Percentiles rank a stretch among this genome's conserved stretches.
Conservation (phyloP, 2,888 invertebrate species). For the Meandrusa payeni region DNA sequence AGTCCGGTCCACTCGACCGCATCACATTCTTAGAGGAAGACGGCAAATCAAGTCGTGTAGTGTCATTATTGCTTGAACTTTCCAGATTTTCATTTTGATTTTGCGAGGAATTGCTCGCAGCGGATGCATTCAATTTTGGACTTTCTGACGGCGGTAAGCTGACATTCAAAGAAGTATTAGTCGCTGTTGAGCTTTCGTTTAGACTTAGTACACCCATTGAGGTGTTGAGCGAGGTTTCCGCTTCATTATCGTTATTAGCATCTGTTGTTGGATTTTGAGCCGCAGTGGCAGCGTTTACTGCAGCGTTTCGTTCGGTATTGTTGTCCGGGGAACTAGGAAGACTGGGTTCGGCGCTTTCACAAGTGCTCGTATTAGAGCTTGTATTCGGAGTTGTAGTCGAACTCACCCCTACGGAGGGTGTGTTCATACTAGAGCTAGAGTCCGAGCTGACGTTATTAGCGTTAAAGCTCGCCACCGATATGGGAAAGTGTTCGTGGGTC, state of each 20-base stretch:
- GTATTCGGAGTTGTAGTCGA: conserved; percentile 86
- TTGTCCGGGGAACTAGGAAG: conserved; percentile 84
- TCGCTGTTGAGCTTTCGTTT: conserved; percentile 71
- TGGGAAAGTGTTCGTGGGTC: conserved; percentile 53
- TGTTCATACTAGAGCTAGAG: conserved; percentile 85
- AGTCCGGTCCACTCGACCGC: conserved; percentile 56
- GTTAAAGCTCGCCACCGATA: conserved; percentile 50
- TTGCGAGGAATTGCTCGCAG: conserved; percentile 37
- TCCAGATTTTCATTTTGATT: conserved; percentile 46
- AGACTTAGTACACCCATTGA: conserved; percentile 66
- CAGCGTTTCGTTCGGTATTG: conserved; percentile 50
- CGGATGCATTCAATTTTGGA: conserved; percentile 52
- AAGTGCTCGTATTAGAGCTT: conserved; percentile 86
- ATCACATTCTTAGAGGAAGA: conserved; percentile 55
- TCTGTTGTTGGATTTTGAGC: conserved; percentile 41
- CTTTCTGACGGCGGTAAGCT: conserved; percentile 65
- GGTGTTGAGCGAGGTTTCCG: conserved; percentile 45
- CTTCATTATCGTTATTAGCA: conserved; percentile 42
- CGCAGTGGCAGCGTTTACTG: conserved; percentile 37
- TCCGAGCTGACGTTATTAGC: conserved; percentile 81
- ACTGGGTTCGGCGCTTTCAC: conserved; percentile 86
- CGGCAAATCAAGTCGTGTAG: conserved; percentile 49
- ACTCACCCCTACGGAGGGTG: conserved; percentile 77
- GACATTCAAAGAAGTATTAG: conserved; percentile 69
- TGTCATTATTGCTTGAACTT: conserved; percentile 43